Evolutionary conservation across 1,140 invertebrate genomes (phyloP), one percentile per base, ranked within the genome.

Genomic region (Diorhabda carinulata): DNA sequence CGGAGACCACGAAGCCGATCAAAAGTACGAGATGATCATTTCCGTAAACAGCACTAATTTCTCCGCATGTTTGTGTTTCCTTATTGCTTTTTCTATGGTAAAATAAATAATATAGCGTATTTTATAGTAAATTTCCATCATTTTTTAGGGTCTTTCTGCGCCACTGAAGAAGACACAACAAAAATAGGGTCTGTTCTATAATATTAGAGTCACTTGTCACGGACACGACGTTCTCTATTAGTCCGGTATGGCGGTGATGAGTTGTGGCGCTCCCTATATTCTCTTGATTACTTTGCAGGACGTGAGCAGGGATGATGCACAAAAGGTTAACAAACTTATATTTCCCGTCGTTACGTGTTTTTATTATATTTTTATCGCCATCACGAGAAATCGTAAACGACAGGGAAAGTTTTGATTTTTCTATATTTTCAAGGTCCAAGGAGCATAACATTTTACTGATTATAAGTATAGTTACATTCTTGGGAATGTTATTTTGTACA

Each of bases 151-250:
- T 25, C 25, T 59, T 44, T 44, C 56, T 57, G 45, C 70, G 63
- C 10, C 68, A 70, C 45, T 65, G 68, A 25, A 25, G 25, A 25
- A 25, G 25, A 25, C n/a, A 9, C 7, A 43, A 47, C n/a, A 10
- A 47, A 64, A 59, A 57, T 25, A 56, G 64, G 67, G 64, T 69
- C 65, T 43, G 70, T 71, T 66, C 44, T 45, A 42, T 43, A 56
- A 66, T 64, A 72, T 72, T 72, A 72, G 64, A 72, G 63, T 72
- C 67, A 69, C 70, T 72, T 72, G 70, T 72, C 70, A 72, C 70
- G 70, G 66, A 66, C 70, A 10, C 52, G 70, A 47, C 66, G 56
- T 9, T 72, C 67, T 72, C 67, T 62, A 72, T 72, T 72, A 69
- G 63, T 59, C 43, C 43, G n/a, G 9, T 44, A 40, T 6, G 62